Base-by-base conservation (phyloP, 2,888 invertebrate genomes). In the Troides oblongomaculatus region DNA sequence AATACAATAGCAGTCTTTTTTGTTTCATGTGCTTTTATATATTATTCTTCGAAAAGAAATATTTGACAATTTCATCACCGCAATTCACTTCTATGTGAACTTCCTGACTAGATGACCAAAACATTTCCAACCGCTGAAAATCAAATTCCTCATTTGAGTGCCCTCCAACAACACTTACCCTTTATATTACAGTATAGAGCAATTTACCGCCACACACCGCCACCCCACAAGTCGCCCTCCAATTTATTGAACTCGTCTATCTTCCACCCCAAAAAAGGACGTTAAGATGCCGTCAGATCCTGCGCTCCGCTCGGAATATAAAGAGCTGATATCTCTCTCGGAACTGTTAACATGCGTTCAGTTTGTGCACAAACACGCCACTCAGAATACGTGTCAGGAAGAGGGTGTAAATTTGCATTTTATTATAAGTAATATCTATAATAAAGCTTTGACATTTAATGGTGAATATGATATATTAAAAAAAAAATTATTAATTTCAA, bases 171-270 rank as follows among this genome's bases (percentile, higher is more conserved):
- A 68, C 71, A 70, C 73, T 71, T 72, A 72, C 68, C 71, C 71
- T 71, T 71, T 73, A 73, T 73, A 75, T 74, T 72, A 73, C 72
- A 62, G 74, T 72, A 74, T 73, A 73, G 71, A 77, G 75, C 76
- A 77, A 76, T 77, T 76, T 76, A 74, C 74, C 73, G 75, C 72
- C 70, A 72, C 74, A 70, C 62, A 68, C 71, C 73, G 72, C 73
- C 75, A 74, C 74, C 72, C 59, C 57, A 64, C 71, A 66, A 70
- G 74, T 81, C 84, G 77, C 88, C 89, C 88, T 88, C 83, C 90
- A 89, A 90, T 90, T 90, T 90, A 90, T 90, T 84, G 85, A 81
- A 84, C 86, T 84, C 85, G 84, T 85, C 80, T 87, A 82, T 85
- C 87, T 86, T 83, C 81, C 83, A 78, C 83, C 81, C 78, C 81